Percentiles rank a stretch among this genome's conserved stretches.
Evolutionary conservation across 92 coral and sea anemone species (phyloP).

Genomic region (Phenganax marumi): DNA sequence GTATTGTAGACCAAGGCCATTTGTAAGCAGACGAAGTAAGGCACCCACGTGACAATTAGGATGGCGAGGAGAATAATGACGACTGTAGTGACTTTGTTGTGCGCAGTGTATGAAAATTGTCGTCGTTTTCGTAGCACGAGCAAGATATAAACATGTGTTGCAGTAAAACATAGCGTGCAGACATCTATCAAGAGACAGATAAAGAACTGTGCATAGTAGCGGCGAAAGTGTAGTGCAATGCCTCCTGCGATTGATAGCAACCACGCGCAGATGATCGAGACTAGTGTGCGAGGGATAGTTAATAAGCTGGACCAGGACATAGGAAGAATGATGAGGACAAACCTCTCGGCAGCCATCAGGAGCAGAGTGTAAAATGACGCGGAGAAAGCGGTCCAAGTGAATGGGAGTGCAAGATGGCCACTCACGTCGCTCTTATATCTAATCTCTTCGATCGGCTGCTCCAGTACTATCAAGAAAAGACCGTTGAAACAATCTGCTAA

Average conservation of each 20-base stretch:
- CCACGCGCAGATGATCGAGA: not conserved
- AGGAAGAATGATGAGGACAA: slow-evolving; percentile 13
- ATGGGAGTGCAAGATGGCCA: not conserved
- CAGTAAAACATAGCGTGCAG: slow-evolving; percentile 7
- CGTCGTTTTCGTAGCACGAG: not conserved
- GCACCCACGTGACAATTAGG: slow-evolving; percentile 17
- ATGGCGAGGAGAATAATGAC: slow-evolving; percentile 13
- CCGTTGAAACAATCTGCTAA: slow-evolving; percentile 17
- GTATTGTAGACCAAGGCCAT: not conserved
- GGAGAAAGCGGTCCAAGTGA: slow-evolving; percentile 12
- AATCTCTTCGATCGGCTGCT: not conserved
- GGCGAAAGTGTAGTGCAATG: not conserved
- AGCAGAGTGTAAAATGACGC: slow-evolving; percentile 19
- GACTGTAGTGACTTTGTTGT: slow-evolving; percentile 23
- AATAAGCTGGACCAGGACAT: slow-evolving; percentile 22
- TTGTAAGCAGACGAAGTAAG: slow-evolving; percentile 20
- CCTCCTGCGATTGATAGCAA: not conserved
- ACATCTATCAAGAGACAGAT: not conserved
- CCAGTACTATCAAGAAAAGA: not conserved
- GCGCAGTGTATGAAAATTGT: not conserved
- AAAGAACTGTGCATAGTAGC: not conserved
- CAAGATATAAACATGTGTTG: slow-evolving; percentile 19
- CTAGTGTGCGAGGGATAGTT: slow-evolving; percentile 11
- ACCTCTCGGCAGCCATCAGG: slow-evolving; percentile 30
- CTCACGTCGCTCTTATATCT: not conserved